These are phyloP conservation scores for Smutsia temminckii DNA, from an alignment of 2,797 vertebrate genomes.

Conservation along the genomic window DNA sequence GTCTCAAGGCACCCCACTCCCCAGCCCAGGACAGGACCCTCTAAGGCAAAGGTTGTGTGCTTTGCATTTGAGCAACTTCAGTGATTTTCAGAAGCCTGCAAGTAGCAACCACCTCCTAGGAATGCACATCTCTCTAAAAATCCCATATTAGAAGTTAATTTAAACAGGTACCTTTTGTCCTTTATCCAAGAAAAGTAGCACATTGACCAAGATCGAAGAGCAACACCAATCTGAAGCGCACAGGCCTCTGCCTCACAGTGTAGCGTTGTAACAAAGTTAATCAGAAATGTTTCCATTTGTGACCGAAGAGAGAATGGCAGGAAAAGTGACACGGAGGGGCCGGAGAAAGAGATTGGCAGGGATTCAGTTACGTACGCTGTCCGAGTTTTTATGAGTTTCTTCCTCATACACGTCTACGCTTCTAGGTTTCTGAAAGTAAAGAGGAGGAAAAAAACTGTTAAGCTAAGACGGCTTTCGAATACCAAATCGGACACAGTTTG, in stretches of 20 bases:
- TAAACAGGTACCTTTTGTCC: background rate
- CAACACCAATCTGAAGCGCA: background rate
- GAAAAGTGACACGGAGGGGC: accelerated
- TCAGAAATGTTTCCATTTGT: background rate
- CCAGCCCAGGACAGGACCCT: background rate
- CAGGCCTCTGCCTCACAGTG: no score
- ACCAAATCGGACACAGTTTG: background rate
- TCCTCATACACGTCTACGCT: accelerated
- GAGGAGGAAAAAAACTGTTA: background rate
- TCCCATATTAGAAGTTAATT: background rate
- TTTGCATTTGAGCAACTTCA: background rate
- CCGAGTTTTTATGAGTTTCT: background rate
- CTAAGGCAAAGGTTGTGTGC: background rate
- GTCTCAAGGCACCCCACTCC: background rate
- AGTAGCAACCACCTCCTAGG: background rate
- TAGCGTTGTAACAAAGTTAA: background rate
- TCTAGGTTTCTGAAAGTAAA: background rate
- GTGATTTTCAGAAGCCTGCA: background rate
- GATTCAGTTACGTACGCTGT: background rate
- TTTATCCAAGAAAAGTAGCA: background rate
- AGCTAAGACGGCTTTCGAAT: background rate
- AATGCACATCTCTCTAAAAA: background rate
- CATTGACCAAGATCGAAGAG: background rate
- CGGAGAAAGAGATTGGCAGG: accelerated
- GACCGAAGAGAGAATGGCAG: background rate